Percentiles rank a stretch among this genome's conserved stretches.
Evolutionary conservation across 1,140 invertebrate species (phyloP).

Genomic region (Temnothorax curvispinosus): DNA sequence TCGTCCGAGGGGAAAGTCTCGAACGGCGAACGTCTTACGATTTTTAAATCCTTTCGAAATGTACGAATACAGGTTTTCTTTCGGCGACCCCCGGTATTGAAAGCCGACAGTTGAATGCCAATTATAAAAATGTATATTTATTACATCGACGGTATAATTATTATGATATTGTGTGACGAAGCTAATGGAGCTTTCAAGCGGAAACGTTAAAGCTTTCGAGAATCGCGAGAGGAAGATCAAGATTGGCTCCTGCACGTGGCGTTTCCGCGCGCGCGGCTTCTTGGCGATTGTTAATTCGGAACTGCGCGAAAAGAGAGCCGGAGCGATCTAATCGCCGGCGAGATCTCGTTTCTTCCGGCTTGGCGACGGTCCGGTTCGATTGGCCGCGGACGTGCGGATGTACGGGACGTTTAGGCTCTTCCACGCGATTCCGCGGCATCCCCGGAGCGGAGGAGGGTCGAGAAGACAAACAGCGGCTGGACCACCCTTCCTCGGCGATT

Average conservation of each 20-base stretch:
- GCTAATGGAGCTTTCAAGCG: not conserved
- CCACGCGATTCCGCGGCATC: constrained; percentile 71
- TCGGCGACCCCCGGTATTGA: not conserved
- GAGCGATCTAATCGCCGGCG: constrained; percentile 58
- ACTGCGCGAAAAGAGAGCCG: constrained; percentile 55
- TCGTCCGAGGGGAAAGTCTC: not conserved
- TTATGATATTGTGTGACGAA: not conserved
- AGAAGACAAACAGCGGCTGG: constrained; percentile 78
- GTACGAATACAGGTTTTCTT: not conserved
- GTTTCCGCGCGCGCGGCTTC: not conserved
- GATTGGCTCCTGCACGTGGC: not conserved
- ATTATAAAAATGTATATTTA: not conserved
- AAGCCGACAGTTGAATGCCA: not conserved
- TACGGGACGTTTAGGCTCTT: constrained; percentile 47
- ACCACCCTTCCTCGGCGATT: constrained; percentile 80
- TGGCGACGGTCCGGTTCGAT: constrained; percentile 59
- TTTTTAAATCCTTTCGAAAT: not conserved
- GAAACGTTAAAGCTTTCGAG: not conserved
- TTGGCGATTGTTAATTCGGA: constrained; percentile 62
- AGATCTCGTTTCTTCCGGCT: constrained; percentile 58
- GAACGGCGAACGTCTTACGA: not conserved
- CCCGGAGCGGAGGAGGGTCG: constrained; percentile 60
- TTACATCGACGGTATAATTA: not conserved
- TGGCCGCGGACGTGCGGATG: constrained; percentile 56
- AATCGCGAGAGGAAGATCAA: not conserved